These are phyloP conservation scores for Elachura formosa DNA, from an alignment of 2,113 vertebrate genomes.

Conservation along the genomic window DNA sequence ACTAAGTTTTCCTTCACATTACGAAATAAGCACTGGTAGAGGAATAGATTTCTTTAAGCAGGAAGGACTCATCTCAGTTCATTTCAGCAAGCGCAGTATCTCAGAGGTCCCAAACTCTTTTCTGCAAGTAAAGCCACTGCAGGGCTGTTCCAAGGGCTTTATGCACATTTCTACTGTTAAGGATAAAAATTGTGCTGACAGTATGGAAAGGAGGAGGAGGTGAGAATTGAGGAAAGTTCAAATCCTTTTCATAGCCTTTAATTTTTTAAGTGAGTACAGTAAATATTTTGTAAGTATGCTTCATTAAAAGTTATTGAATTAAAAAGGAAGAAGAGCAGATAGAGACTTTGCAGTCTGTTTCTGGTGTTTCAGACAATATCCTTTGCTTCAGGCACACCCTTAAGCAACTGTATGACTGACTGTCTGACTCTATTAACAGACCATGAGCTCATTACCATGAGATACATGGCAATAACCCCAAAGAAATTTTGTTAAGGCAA, in stretches of 20 bases:
- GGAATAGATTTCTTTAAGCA: not conserved
- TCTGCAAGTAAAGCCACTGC: not conserved
- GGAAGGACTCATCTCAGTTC: not conserved
- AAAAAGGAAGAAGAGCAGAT: not conserved
- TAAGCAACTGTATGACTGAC: not conserved
- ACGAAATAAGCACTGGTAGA: not conserved
- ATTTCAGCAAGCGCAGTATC: not conserved
- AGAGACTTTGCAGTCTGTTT: not conserved
- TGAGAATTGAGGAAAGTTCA: not conserved
- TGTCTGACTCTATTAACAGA: not conserved
- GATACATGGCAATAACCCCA: not conserved
- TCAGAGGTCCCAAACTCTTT: not conserved
- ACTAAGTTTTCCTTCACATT: not conserved
- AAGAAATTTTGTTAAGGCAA: not conserved
- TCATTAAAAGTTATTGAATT: not conserved
- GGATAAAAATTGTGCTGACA: not conserved
- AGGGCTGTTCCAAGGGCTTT: not conserved
- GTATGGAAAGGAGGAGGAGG: not conserved
- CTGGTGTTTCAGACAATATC: not conserved
- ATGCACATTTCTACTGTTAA: not conserved
- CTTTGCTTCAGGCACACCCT: not conserved
- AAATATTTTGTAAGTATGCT: not conserved
- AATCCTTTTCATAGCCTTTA: not conserved
- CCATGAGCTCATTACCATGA: not conserved
- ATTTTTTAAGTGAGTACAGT: not conserved